Conservation (phyloP, 37 sponge, comb jelly and placozoan genomes). For the Crambe crambe region DNA sequence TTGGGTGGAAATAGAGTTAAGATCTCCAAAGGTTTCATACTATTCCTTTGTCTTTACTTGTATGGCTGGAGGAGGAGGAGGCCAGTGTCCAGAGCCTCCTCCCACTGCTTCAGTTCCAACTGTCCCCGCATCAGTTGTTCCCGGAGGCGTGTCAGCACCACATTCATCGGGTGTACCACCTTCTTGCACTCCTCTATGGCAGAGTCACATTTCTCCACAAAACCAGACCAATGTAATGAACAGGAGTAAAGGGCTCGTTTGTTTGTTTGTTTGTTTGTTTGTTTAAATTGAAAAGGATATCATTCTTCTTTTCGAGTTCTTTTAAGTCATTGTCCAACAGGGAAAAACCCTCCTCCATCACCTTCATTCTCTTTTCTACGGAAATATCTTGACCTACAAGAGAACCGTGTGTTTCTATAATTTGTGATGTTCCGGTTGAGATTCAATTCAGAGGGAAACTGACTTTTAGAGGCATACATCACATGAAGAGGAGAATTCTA, state of each 20-base stretch:
- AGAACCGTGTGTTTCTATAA: too few relatives aligned
- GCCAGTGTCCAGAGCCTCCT: conserved; percentile 24
- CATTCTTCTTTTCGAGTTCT: conserved; percentile 11
- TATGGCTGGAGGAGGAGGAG: conserved; percentile 10
- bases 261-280: too few relatives aligned
- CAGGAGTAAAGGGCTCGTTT: not conserved
- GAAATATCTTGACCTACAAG: not conserved
- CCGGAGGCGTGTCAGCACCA: conserved; percentile 3
- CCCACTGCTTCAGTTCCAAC: conserved; percentile 33
- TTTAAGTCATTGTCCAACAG: conserved; percentile 4
- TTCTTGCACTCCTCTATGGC: not conserved
- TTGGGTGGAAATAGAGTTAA: too few relatives aligned
- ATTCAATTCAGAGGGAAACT: not conserved
- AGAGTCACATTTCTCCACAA: conserved; percentile 7
- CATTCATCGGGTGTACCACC: conserved; percentile 15
- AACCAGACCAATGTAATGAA: conserved; percentile 7
- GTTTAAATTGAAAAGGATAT: too few relatives aligned
- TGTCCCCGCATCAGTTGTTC: conserved; percentile 40
- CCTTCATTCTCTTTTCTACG: not conserved
- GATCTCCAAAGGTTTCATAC: too few relatives aligned
- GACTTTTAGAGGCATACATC: conserved; percentile 3
- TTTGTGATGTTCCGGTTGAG: not conserved
- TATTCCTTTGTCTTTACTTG: too few relatives aligned
- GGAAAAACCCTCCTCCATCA: not conserved
- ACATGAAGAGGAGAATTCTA: not conserved